A percentile compares a stretch with the other conserved stretches of the same genome.
These are phyloP conservation scores for Eupithecia tripunctaria DNA, from an alignment of 2,888 invertebrate genomes.

Conservation along the genomic window DNA sequence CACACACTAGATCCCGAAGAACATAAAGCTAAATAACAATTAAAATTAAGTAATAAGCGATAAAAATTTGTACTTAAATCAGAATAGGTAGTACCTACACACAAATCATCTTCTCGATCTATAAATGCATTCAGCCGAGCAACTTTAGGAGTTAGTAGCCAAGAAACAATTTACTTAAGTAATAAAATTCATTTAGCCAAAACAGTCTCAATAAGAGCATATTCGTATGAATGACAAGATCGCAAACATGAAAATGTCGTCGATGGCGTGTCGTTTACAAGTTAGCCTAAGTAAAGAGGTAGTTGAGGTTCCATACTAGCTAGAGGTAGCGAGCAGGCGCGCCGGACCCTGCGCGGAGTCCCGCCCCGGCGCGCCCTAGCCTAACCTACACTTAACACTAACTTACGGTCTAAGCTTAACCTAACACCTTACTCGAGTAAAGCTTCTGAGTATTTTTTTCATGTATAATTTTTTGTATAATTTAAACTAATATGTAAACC, in stretches of 20 bases:
- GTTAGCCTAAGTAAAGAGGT: slow-evolving; percentile 82
- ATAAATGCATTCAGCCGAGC: slow-evolving; percentile 64
- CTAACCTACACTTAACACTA: slow-evolving; percentile 48
- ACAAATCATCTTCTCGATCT: slow-evolving; percentile 61
- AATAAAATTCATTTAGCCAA: slow-evolving; percentile 76
- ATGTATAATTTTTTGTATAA: slow-evolving; percentile 80
- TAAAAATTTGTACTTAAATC: slow-evolving; percentile 84
- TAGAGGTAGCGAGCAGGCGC: slow-evolving; percentile 65
- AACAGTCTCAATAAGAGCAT: slow-evolving; percentile 76
- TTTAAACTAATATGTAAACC: slow-evolving; percentile 84
- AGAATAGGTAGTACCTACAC: slow-evolving; percentile 70
- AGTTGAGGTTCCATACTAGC: slow-evolving; percentile 80
- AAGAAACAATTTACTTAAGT: slow-evolving; percentile 74
- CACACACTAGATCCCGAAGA: slow-evolving; percentile 65
- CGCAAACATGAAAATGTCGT: slow-evolving; percentile 77
- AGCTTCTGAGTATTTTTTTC: slow-evolving; percentile 84
- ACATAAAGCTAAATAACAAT: slow-evolving; percentile 80
- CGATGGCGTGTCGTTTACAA: slow-evolving; percentile 59
- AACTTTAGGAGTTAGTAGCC: slow-evolving; percentile 63
- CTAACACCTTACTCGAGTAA: slow-evolving; percentile 83
- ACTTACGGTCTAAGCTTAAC: slow-evolving; percentile 64
- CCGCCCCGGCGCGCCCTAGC: slow-evolving; percentile 71
- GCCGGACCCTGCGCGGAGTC: slow-evolving; percentile 80
- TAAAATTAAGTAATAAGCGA: slow-evolving; percentile 67
- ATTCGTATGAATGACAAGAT: slow-evolving; percentile 68